Base-by-base conservation (phyloP, 2,888 invertebrate species). In the Acheta domesticus region DNA sequence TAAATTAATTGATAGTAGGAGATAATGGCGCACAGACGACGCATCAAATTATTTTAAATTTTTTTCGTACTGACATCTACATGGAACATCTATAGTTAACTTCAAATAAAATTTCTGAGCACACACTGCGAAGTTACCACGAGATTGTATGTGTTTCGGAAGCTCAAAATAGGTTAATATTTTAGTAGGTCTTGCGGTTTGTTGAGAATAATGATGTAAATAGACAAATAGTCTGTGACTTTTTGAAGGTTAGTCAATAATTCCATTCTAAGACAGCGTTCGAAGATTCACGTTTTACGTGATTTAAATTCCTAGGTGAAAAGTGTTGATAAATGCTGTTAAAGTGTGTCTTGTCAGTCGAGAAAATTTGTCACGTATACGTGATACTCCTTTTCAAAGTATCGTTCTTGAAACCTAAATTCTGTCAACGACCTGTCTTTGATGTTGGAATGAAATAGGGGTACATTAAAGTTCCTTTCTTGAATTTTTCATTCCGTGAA, bases 151-250 rank as follows among this genome's bases (percentile, higher is more conserved):
- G 62, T 62, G 62, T 62, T 62, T 62, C 62, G 16, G 62, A 62
- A 62, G 62, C 62, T 62, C 62, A 62, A 62, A 62, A 62, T 62
- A 62, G 62, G 62, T 62, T 62, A 62, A 62, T 62, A 62, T 62
- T 62, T 62, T 62, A 62, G 62, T 62, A 62, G 62, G 62, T 62
- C 62, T 62, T 62, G 62, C 62, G 62, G 62, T 62, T 62, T 62
- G 62, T 62, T 62, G 62, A 62, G 62, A 62, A 62, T 62, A 62
- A 62, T 62, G 62, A 62, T 62, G 62, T 62, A 62, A 62, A 62
- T 62, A 62, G 62, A 62, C 62, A 62, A 62, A 62, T 62, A 62
- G 62, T 62, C 62, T 62, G 14, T 62, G 62, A n/a, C 62, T 62
- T 62, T n/a, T 62, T 19, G 14, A 62, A 62, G 62, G 62, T 62